Evolutionary conservation across 2,888 invertebrate genomes (phyloP), one percentile per base, ranked within the genome.

Genomic region (Machimus rusticus): DNA sequence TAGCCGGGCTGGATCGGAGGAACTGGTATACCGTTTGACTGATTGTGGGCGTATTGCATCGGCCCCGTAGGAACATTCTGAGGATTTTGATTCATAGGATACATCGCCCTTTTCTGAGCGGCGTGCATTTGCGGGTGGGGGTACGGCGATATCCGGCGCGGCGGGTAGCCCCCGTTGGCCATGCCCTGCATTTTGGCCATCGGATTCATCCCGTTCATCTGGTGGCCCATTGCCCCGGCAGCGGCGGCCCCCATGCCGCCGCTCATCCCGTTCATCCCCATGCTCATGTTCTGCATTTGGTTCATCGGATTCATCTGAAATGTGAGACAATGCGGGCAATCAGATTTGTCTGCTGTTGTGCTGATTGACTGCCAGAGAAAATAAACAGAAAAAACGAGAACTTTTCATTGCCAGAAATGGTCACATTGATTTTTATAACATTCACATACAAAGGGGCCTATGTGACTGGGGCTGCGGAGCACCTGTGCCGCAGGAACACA

Each of bases 121-220:
- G 97, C 96, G 92, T 97, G 96, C 96, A 97, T 96, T 88, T 96
- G 95, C 16, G 97, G 96, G 88, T 95, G 95, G 31, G 98, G 97
- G 92, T 98, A 98, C 1, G 98, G 98, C 81, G 96, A 94, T 93
- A 97, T 95, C 91, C 98, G 94, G 91, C 97, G 94, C 89, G 96
- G 96, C 90, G 96, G 96, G 89, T 93, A 93, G 46, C 94, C 94
- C 9, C 92, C 92, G 87, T 92, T 93, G 88, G 93, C 93, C 93
- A 93, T 93, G 89, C 93, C 93, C 90, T 94, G 94, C 93, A 94
- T 94, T 90, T 93, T 93, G 87, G 94, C 94, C 94, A 95, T 94
- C 34, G 94, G 93, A 90, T 93, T 95, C 95, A 96, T 96, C 91
- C 95, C 95, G 85, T 94, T 94, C 91, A 95, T 94, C 89, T 94